These are phyloP conservation scores for Chorisops tibialis DNA, from an alignment of 2,888 invertebrate genomes.

Conservation along the genomic window DNA sequence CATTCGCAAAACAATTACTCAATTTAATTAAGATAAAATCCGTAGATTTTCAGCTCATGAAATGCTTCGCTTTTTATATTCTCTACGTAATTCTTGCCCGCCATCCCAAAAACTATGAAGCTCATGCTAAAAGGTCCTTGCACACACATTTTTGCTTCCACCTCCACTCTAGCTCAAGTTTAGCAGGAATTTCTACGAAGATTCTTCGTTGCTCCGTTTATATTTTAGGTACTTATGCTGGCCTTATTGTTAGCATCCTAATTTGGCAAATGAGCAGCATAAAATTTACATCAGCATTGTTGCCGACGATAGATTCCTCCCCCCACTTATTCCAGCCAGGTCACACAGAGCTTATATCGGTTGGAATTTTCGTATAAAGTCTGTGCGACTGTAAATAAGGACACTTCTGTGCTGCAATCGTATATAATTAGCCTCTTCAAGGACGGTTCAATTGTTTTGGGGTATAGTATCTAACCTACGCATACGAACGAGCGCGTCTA, in stretches of 20 bases:
- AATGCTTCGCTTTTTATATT: background rate
- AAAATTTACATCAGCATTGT: background rate
- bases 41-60: slow-evolving; percentile 3
- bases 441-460: no score
- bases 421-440: no score
- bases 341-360: background rate
- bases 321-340: background rate
- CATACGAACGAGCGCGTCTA: no score
- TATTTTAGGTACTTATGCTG: background rate
- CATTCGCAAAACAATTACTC: slow-evolving; percentile 1
- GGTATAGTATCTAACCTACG: no score
- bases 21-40: slow-evolving; percentile 3
- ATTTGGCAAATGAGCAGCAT: slow-evolving; percentile 3
- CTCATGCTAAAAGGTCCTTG: background rate
- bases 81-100: background rate
- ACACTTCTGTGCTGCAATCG: no score
- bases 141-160: background rate
- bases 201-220: background rate
- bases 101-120: background rate
- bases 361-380: no score
- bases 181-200: background rate
- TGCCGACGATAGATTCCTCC: background rate
- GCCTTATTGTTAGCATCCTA: background rate
- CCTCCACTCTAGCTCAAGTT: no score
- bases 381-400: no score